These are phyloP conservation scores for Scaptomyza tumidula DNA, from an alignment of 2,888 invertebrate genomes.

Conservation along the genomic window DNA sequence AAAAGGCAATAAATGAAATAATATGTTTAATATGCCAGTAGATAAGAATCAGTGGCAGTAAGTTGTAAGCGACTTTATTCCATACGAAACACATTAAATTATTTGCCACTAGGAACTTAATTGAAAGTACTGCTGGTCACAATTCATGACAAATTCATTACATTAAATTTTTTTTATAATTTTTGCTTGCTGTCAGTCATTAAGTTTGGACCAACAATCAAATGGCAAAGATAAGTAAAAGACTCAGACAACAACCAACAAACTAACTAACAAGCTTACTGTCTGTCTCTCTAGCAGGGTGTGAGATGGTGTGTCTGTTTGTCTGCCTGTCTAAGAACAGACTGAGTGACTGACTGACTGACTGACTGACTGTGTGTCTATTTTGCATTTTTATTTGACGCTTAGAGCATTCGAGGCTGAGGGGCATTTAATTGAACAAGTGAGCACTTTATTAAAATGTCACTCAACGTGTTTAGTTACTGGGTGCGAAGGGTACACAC, in stretches of 20 bases:
- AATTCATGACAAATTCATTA: neutral
- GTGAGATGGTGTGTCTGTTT: slow-evolving; percentile 11
- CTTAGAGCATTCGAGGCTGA: slow-evolving; percentile 29
- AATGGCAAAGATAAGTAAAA: slow-evolving; percentile 4
- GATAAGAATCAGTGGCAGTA: slow-evolving; percentile 10
- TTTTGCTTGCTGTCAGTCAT: neutral
- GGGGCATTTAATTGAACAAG: slow-evolving; percentile 74
- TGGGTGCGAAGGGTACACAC: no score
- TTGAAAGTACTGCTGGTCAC: neutral
- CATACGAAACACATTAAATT: no score
- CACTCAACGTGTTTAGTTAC: slow-evolving; percentile 67
- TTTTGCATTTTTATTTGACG: slow-evolving; percentile 55
- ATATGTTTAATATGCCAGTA: slow-evolving; percentile 33
- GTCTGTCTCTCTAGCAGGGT: slow-evolving; percentile 24
- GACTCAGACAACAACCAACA: slow-evolving; percentile 23
- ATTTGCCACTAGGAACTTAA: neutral
- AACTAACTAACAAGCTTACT: slow-evolving; percentile 31
- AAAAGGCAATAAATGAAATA: slow-evolving; percentile 58
- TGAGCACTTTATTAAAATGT: slow-evolving; percentile 80
- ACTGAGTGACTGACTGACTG: slow-evolving; percentile 14
- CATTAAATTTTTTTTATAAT: no score
- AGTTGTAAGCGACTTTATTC: neutral
- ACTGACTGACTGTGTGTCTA: slow-evolving; percentile 39
- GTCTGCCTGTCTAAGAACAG: slow-evolving; percentile 6
- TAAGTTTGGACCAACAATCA: slow-evolving; percentile 12